phyloP scores from a whole-genome alignment of 2,113 vertebrate species.

The Danio rerio region DNA sequence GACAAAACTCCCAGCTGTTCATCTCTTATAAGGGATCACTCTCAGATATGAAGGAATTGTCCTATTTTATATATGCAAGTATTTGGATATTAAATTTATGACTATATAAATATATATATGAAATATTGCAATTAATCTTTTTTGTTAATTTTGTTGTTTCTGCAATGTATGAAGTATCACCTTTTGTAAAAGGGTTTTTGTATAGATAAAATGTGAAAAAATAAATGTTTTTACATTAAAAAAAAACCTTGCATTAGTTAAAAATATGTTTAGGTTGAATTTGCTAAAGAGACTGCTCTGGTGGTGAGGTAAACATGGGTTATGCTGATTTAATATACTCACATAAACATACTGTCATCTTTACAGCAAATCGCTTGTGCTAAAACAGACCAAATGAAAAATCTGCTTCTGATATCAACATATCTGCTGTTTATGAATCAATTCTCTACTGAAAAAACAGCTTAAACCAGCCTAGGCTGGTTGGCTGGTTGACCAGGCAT shows the following conservation, averaged over 20 bases:
- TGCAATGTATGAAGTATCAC: conserved; percentile 85
- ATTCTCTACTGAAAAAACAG: too few species aligned
- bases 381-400: not conserved
- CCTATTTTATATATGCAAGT: conserved; percentile 94
- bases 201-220: conserved; percentile 91
- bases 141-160: conserved; percentile 80
- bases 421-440: too few species aligned
- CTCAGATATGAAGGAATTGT: conserved; percentile 77
- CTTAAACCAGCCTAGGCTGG: too few species aligned
- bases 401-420: not conserved
- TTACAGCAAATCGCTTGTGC: not conserved
- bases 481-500: too few species aligned
- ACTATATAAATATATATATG: conserved; percentile 73
- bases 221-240: conserved; percentile 90
- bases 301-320: not conserved
- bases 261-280: not conserved
- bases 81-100: conserved; percentile 92
- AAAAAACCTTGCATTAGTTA: not conserved
- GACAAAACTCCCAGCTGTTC: conserved; percentile 57
- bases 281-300: not conserved
- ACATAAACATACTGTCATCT: not conserved
- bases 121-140: conserved; percentile 92
- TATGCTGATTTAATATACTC: not conserved
- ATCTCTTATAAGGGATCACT: conserved; percentile 69
- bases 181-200: conserved; percentile 83